A percentile compares a stretch with the other conserved stretches of the same genome.
phyloP scores from a whole-genome alignment of 1,140 invertebrate species.

The Psilanteris sp. region DNA sequence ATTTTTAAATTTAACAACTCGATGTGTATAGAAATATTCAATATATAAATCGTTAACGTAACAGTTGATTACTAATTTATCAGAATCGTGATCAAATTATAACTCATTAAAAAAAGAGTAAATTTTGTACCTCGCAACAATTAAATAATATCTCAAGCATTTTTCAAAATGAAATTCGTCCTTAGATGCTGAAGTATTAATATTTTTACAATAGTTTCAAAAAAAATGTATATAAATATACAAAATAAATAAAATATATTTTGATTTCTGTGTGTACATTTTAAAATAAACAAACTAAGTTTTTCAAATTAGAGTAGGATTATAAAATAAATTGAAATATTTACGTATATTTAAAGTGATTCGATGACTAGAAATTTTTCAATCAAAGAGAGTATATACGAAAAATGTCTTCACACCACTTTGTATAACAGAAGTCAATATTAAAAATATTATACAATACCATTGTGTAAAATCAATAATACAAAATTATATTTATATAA shows the following conservation, averaged over 20 bases:
- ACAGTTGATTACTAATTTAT: slow-evolving; percentile 8
- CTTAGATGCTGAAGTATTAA: slow-evolving; percentile 38
- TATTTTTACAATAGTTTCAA: slow-evolving; percentile 28
- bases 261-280: slow-evolving; percentile 19
- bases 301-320: no score
- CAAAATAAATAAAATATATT: slow-evolving; percentile 3
- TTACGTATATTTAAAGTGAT: background rate
- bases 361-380: background rate
- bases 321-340: no score
- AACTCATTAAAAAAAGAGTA: slow-evolving; percentile 12
- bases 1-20: no score
- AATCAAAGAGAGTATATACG: background rate
- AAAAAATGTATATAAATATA: slow-evolving; percentile 9
- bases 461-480: slow-evolving; percentile 35
- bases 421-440: slow-evolving; percentile 50
- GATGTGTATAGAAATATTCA: no score
- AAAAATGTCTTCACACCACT: slow-evolving; percentile 26
- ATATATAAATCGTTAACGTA: no score
- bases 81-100: slow-evolving; percentile 6
- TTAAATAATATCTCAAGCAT: slow-evolving; percentile 6
- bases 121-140: slow-evolving; percentile 21
- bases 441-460: slow-evolving; percentile 31
- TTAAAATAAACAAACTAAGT: no score
- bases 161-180: slow-evolving; percentile 32
- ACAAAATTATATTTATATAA: slow-evolving; percentile 51